A percentile compares a stretch with the other conserved stretches of the same genome.
These are phyloP conservation scores for Squalus acanthias DNA, from an alignment of 2,797 vertebrate species.

Conservation along the genomic window DNA sequence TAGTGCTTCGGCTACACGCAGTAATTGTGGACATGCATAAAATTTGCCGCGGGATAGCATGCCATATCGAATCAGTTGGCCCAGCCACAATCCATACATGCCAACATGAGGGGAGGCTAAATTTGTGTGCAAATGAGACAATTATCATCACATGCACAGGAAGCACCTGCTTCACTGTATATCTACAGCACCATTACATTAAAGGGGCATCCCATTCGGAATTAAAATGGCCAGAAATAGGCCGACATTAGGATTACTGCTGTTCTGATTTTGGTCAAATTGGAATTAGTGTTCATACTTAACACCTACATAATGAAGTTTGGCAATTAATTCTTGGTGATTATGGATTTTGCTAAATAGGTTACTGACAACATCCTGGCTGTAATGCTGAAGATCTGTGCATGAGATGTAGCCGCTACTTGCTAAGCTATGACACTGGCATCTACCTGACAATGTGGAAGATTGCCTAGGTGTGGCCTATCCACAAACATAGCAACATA, in stretches of 20 bases:
- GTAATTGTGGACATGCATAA: slow-evolving; percentile 15
- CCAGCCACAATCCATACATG: slow-evolving; percentile 6
- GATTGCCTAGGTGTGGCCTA: neutral
- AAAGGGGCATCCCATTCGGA: neutral
- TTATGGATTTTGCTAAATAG: neutral
- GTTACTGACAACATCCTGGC: neutral
- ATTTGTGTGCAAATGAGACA: slow-evolving; percentile 22
- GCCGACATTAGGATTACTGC: neutral
- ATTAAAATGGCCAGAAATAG: slow-evolving; percentile 6
- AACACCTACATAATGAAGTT: too few relatives aligned
- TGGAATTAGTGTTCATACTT: neutral
- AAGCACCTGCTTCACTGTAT: slow-evolving; percentile 27
- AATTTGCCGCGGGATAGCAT: slow-evolving; percentile 19
- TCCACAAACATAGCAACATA: neutral
- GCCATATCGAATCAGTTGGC: slow-evolving; percentile 31
- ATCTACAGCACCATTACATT: slow-evolving; percentile 6
- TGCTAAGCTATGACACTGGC: neutral
- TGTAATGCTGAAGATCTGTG: neutral
- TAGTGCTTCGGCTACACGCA: neutral
- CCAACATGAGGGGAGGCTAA: neutral
- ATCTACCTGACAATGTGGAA: neutral
- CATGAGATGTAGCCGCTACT: neutral
- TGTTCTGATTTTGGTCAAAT: neutral
- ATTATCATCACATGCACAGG: slow-evolving; percentile 24
- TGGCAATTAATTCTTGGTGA: neutral